Evolutionary conservation across 2,888 invertebrate species (phyloP), one percentile per base, ranked within the genome.

Genomic region (Calliscelio sp.): DNA sequence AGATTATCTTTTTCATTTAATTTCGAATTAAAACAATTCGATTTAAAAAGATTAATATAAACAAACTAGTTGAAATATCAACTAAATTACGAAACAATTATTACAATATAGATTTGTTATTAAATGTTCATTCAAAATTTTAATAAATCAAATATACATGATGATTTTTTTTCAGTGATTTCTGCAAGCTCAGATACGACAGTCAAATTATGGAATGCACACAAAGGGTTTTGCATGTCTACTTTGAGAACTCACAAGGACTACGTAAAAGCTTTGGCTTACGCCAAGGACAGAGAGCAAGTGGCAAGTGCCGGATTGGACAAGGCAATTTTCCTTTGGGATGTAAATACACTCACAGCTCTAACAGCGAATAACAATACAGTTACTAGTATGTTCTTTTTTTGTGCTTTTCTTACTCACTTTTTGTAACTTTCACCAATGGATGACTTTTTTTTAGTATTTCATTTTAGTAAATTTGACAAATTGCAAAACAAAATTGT

Each of bases 131-230:
- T 11, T 11, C 8, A 3, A 5, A 35, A 35, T 35, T 11, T 35
- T 35, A 41, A 4, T 4, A n/a, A 41, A 2, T 41, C 11, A 38
- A n/a, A n/a, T n/a, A 41, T n/a, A 16, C 16, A 44, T n/a, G 18
- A 11, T 78, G 32, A 38, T 44, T 71, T 66, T 74, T 5, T 4
- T 70, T 18, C 93, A 98, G 97, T 99, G 89, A 99, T 99, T 93
- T 99, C 99, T 85, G 99, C 99, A 5, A 99, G 99, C 91, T 99
- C 99, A 85, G 99, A 99, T 93, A 99, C 99, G 20, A 99, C 99
- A 51, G 99, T 99, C 0, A 99, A 99, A 94, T 99, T 99, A 82
- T 99, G 99, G 99, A 99, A 99, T 94, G 99, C 99, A 16, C 98
- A 99, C 88, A 99, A 99, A 94, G 99, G 99, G 8, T 99, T 99